A percentile compares a stretch with the other conserved stretches of the same genome.
These are phyloP conservation scores for Cyclura pinguis DNA, from an alignment of 2,797 vertebrate species.

Conservation along the genomic window DNA sequence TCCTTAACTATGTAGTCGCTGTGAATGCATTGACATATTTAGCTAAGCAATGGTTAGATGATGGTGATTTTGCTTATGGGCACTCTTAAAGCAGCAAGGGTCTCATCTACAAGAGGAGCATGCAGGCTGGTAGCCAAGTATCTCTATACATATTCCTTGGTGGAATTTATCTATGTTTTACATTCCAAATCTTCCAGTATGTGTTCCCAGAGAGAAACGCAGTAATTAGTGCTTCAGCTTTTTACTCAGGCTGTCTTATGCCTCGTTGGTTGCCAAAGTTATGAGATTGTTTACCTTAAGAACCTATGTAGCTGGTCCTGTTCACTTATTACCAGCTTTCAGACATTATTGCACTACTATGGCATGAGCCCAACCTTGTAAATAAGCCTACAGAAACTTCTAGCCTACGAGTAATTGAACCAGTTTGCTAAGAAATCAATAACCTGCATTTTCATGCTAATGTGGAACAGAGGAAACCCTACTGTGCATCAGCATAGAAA, in stretches of 20 bases:
- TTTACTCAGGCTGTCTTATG: conserved; percentile 38
- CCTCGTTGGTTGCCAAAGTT: conserved; percentile 37
- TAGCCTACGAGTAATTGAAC: not conserved
- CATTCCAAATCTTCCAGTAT: conserved; percentile 20
- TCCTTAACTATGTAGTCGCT: not conserved
- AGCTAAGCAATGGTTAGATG: not conserved
- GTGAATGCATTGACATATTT: not conserved
- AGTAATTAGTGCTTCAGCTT: conserved; percentile 20
- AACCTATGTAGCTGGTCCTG: too few species aligned
- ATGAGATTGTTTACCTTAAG: not conserved
- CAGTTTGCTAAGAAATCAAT: not conserved
- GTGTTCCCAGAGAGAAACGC: conserved; percentile 22
- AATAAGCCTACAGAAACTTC: not conserved
- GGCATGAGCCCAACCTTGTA: not conserved
- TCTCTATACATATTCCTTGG: not conserved
- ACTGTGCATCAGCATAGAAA: not conserved
- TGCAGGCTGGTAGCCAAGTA: conserved; percentile 15
- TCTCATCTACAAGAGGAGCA: not conserved
- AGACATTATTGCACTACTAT: not conserved
- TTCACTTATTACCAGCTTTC: not conserved
- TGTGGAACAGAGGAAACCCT: not conserved
- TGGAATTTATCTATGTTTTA: conserved; percentile 31
- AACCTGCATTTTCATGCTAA: not conserved
- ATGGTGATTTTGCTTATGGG: not conserved
- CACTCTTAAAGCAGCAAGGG: not conserved